Base-by-base conservation (phyloP, 30 jellyfish, hydroid and myxozoan genomes). In the Euphysa ruthae region DNA sequence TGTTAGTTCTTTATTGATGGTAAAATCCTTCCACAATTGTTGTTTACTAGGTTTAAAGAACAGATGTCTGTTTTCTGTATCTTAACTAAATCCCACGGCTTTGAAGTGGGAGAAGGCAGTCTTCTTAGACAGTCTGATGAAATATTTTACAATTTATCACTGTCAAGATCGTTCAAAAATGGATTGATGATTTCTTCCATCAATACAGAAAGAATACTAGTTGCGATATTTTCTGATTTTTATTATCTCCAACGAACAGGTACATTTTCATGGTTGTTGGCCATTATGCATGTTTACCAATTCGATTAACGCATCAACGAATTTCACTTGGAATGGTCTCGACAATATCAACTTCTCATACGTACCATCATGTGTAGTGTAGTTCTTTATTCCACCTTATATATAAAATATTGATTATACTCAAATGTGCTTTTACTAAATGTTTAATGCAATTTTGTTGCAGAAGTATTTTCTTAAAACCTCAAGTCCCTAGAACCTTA, bases 381-480 rank as follows among this genome's bases (percentile, higher is more conserved):
- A 71, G 55, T 54, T 57, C 43, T 71, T 71, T 64, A 55, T 56
- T 28, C 77, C 83, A 20, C 83, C 83, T 52, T n/a, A n/a, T n/a
- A n/a, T n/a, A n/a, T n/a, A n/a, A n/a, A n/a, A n/a, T n/a, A n/a
- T n/a, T n/a, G n/a, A n/a, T n/a, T n/a, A n/a, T n/a, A n/a, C n/a
- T n/a, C n/a, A n/a, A n/a, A n/a, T n/a, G n/a, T n/a, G n/a, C n/a
- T n/a, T n/a, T n/a, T n/a, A n/a, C n/a, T n/a, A n/a, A n/a, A n/a
- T n/a, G n/a, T n/a, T n/a, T n/a, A n/a, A n/a, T n/a, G n/a, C n/a
- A n/a, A n/a, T n/a, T n/a, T n/a, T n/a, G n/a, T n/a, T n/a, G n/a
- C n/a, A n/a, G n/a, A n/a, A n/a, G n/a, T n/a, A n/a, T n/a, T n/a
- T n/a, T n/a, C n/a, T n/a, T n/a, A n/a, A n/a, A n/a, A n/a, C n/a